Conservation (phyloP, 2,888 invertebrate species). For the Cheilosia urbana region DNA sequence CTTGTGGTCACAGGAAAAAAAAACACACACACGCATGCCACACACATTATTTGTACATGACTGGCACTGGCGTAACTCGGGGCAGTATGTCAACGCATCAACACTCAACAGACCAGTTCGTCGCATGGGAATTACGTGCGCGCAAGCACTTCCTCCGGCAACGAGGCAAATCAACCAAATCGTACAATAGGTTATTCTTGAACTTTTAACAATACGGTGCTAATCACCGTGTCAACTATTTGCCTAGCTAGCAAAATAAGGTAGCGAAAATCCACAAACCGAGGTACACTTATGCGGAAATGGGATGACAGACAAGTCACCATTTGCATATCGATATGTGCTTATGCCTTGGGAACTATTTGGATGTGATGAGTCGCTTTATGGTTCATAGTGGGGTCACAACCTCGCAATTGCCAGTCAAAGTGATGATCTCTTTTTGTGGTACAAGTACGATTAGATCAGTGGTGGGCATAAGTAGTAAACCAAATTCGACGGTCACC, state of each 20-base stretch:
- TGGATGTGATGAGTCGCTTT: too few relatives aligned
- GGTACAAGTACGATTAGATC: too few relatives aligned
- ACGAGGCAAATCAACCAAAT: conserved; percentile 11
- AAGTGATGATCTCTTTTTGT: too few relatives aligned
- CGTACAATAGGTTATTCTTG: conserved; percentile 39
- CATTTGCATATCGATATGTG: conserved; percentile 12
- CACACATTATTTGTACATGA: conserved; percentile 1
- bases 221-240: conserved; percentile 59
- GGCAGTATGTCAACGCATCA: conserved; percentile 63
- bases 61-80: conserved; percentile 34
- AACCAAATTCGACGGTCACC: too few relatives aligned
- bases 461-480: too few relatives aligned
- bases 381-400: too few relatives aligned
- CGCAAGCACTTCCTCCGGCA: conserved; percentile 50
- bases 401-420: too few relatives aligned
- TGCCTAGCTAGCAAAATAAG: conserved; percentile 58
- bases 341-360: background rate
- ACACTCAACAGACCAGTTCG: background rate
- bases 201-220: conserved; percentile 63
- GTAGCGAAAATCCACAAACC: conserved; percentile 18
- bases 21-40: background rate
- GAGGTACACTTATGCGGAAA: conserved; percentile 46
- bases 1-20: conserved; percentile 22
- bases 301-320: conserved; percentile 22
- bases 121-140: conserved; percentile 57